Percentiles rank a stretch among this genome's conserved stretches.
phyloP scores from a whole-genome alignment of 35 echinoderm and acorn worm genomes.

The Ophioderma brevispina region DNA sequence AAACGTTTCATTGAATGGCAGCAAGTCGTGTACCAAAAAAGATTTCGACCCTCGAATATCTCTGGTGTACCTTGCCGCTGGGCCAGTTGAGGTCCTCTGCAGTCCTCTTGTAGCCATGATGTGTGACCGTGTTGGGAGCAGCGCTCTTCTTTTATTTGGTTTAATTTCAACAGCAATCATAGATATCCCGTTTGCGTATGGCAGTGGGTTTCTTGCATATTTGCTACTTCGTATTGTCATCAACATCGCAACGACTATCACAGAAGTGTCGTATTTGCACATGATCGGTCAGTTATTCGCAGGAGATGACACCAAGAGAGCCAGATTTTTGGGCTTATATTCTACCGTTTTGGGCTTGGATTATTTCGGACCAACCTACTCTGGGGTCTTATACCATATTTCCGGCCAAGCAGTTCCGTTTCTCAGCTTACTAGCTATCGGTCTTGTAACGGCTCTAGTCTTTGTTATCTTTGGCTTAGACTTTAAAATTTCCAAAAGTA shows the following conservation, averaged over 20 bases:
- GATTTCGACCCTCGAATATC: background rate
- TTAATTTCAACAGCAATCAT: background rate
- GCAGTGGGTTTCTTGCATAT: background rate
- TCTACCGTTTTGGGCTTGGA: background rate
- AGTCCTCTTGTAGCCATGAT: background rate
- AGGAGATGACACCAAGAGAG: background rate
- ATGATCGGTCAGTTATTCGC: background rate
- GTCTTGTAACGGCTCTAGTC: background rate
- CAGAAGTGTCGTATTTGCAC: background rate
- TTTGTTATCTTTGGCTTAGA: background rate
- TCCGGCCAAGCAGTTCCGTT: background rate
- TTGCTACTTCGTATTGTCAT: background rate
- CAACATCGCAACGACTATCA: background rate
- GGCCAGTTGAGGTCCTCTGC: background rate
- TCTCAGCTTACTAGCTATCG: background rate
- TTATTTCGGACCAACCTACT: background rate
- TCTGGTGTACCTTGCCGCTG: background rate
- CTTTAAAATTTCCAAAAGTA: background rate
- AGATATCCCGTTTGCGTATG: slow-evolving; percentile 4
- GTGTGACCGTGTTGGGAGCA: background rate
- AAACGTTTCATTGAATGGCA: background rate
- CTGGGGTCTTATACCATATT: background rate
- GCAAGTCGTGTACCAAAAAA: background rate
- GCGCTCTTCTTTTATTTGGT: background rate
- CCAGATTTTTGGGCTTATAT: background rate